Percentiles rank a stretch among this genome's conserved stretches.
These are phyloP conservation scores for Onychostoma macrolepis DNA, from an alignment of 2,113 vertebrate species.

Conservation along the genomic window DNA sequence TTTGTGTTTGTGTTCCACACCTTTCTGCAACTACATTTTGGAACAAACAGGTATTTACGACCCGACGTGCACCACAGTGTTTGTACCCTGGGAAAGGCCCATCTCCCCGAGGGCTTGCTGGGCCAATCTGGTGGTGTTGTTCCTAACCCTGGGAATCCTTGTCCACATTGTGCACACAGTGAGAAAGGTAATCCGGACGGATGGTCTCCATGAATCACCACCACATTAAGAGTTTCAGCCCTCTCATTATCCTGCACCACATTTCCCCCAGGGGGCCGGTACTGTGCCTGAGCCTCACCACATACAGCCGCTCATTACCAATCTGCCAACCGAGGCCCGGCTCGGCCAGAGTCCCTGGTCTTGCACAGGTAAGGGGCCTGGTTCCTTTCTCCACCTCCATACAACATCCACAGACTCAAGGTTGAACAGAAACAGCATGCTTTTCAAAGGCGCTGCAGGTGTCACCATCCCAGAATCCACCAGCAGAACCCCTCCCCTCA, in stretches of 20 bases:
- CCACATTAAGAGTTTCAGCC: conserved; percentile 84
- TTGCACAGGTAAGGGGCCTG: conserved; percentile 86
- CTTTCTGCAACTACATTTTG: conserved; percentile 49
- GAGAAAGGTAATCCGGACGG: conserved; percentile 87
- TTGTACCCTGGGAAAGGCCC: conserved; percentile 59
- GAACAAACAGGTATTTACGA: conserved; percentile 56
- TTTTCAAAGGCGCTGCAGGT: conserved; percentile 58
- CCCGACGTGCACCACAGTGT: conserved; percentile 52
- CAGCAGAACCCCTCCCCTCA: conserved; percentile 46
- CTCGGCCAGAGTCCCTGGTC: conserved; percentile 85
- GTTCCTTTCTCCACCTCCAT: conserved; percentile 51
- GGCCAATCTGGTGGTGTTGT: conserved; percentile 83
- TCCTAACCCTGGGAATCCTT: conserved; percentile 83
- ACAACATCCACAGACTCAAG: conserved; percentile 49
- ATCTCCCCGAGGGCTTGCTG: conserved; percentile 79
- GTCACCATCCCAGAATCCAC: conserved; percentile 53
- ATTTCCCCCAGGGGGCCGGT: conserved; percentile 83
- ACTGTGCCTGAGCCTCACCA: conserved; percentile 81
- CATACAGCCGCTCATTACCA: conserved; percentile 88
- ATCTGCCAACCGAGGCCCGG: conserved; percentile 82
- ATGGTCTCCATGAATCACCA: conserved; percentile 88
- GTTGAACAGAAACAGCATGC: conserved; percentile 53
- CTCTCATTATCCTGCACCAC: conserved; percentile 86
- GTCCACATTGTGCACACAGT: conserved; percentile 84
- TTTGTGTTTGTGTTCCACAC: conserved; percentile 52